Conservation (phyloP, 1,140 invertebrate species). For the Lordiphosa clarofinis region DNA sequence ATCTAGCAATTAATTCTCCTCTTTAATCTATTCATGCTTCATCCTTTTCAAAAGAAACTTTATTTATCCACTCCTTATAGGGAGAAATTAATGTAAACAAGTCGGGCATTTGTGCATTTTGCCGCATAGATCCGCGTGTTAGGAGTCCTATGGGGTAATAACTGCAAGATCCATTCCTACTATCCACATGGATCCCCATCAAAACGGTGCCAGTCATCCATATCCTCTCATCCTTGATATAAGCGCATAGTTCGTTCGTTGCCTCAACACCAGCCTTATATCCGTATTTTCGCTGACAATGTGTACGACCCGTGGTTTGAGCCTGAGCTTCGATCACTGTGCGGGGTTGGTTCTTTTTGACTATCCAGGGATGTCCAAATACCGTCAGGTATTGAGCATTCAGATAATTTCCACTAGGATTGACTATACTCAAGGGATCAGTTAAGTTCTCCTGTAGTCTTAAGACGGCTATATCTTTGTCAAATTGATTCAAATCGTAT, state of each 20-base stretch:
- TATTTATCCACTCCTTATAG: not conserved
- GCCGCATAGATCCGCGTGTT: not conserved
- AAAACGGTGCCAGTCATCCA: not conserved
- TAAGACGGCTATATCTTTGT: slow-evolving; percentile 3
- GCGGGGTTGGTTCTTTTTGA: not conserved
- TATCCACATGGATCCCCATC: not conserved
- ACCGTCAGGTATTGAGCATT: not conserved
- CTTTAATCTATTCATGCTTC: no score
- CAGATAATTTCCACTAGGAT: not conserved
- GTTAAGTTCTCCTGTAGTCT: not conserved
- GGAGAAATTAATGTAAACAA: not conserved
- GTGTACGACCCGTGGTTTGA: not conserved
- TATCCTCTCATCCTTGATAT: not conserved
- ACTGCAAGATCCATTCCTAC: not conserved
- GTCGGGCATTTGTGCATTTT: not conserved
- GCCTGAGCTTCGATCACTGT: not conserved
- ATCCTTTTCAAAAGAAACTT: not conserved
- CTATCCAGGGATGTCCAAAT: not conserved
- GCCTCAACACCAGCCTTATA: not conserved
- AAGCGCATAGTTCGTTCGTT: not conserved
- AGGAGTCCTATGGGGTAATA: not conserved
- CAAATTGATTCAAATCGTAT: not conserved
- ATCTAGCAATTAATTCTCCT: no score
- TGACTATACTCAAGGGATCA: not conserved
- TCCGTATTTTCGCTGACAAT: slow-evolving; percentile 1